Evolutionary conservation across 2,888 invertebrate genomes (phyloP), one percentile per base, ranked within the genome.

Genomic region (Diaphora mendica): DNA sequence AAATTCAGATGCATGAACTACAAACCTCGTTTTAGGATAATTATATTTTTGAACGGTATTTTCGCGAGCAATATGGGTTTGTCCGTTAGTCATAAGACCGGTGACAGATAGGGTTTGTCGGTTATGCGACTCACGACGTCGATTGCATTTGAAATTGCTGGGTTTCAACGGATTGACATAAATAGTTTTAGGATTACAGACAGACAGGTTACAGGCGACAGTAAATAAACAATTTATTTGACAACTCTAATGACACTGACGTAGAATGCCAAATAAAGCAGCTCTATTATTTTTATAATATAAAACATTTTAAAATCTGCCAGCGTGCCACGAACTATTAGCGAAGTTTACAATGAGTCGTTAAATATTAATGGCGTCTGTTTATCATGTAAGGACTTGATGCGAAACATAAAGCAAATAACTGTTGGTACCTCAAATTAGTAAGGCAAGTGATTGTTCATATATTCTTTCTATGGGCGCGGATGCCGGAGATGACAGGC

Each of bases 261-360:
- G 72, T 62, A 71, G 64, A 72, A 75, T 74, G 66, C 76, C 77
- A 68, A 84, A 78, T 73, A 75, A 76, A 78, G 77, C 74, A 81
- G 74, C 69, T 70, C 55, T 75, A 69, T 79, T 75, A 74, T 78
- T 74, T 85, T 79, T 80, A 67, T 80, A 76, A 84, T 77, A 78
- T 73, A 79, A 85, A 86, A 87, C 87, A 89, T 91, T 92, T 90
- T 88, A 85, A 88, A 88, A 88, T 86, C 88, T 85, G 83, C 85
- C 83, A 88, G 87, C 87, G 89, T 87, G 86, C 84, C 79, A 76
- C 83, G 85, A 80, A 87, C 91, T 89, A 91, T 92, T 93, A 92
- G 91, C 89, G 73, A 91, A 89, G 79, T 83, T 82, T 77, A 95
- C 95, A 95, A 95, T 95, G 91, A 91, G 92, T 94, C 95, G 94